phyloP scores from a whole-genome alignment of 2,797 vertebrate species.

The Aldrovandia affinis region DNA sequence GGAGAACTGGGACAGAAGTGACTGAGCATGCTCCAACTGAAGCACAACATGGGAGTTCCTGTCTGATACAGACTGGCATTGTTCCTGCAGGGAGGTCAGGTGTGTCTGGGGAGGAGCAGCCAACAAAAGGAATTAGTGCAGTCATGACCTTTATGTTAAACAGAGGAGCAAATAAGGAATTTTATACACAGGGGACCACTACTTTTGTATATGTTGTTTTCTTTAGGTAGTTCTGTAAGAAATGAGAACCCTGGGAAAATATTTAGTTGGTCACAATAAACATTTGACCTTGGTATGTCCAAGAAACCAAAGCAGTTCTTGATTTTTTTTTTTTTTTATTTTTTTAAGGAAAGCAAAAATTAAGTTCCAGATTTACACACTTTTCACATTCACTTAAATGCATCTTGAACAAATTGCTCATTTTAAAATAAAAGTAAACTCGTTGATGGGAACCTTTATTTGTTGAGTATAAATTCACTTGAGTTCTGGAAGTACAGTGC shows the following conservation, averaged over 20 bases:
- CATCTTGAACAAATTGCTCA: too few species aligned
- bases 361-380: too few species aligned
- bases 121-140: accelerated
- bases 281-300: neutral
- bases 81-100: constrained; percentile 72
- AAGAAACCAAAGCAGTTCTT: too few species aligned
- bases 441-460: neutral
- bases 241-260: neutral
- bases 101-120: constrained; percentile 60
- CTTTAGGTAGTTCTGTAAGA: neutral
- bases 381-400: too few species aligned
- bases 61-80: constrained; percentile 70
- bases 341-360: too few species aligned
- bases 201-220: neutral
- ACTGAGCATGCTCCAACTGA: constrained; percentile 83
- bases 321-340: too few species aligned
- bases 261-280: neutral
- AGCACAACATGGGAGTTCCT: constrained; percentile 74
- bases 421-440: neutral
- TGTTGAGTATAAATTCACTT: neutral
- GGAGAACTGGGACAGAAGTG: constrained; percentile 79
- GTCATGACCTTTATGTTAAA: neutral
- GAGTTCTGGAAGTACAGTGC: neutral
- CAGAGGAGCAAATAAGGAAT: neutral
- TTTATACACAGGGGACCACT: neutral